Evolutionary conservation across 2,888 invertebrate genomes (phyloP).

Genomic region (Chymomyza procnemis): DNA sequence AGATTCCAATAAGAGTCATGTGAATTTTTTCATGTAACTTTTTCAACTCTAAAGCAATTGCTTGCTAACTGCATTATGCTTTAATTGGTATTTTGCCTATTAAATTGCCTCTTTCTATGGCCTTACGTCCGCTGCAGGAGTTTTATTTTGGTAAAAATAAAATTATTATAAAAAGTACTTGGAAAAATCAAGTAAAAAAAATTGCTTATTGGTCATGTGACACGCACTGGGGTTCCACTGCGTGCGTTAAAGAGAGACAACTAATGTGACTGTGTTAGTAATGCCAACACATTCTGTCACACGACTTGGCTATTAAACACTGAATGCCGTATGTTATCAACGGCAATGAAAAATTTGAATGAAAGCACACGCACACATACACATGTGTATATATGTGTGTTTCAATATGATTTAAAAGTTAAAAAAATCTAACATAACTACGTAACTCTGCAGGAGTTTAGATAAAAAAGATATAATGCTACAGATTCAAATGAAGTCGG

Average conservation of each 20-base stretch:
- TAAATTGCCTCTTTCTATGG: conserved; percentile 15
- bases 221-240: conserved; percentile 51
- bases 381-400: conserved; percentile 15
- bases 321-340: conserved; percentile 45
- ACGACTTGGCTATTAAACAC: conserved; percentile 32
- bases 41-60: conserved; percentile 6
- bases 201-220: conserved; percentile 70
- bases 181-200: conserved; percentile 11
- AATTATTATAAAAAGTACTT: conserved; percentile 14
- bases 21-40: conserved; percentile 20
- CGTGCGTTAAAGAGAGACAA: conserved; percentile 46
- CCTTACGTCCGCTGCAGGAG: background rate
- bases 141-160: conserved; percentile 21
- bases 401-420: conserved; percentile 2
- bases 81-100: conserved; percentile 19
- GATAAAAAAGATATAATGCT: background rate
- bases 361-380: conserved; percentile 35
- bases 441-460: conserved; percentile 3
- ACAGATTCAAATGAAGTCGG: too few relatives aligned
- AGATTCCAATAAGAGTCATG: conserved; percentile 37
- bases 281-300: conserved; percentile 25
- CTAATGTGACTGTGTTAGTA: background rate
- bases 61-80: background rate
- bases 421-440: conserved; percentile 9
- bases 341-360: conserved; percentile 37